Evolutionary conservation across 2,888 invertebrate genomes (phyloP).

Genomic region (Ophraella communa): DNA sequence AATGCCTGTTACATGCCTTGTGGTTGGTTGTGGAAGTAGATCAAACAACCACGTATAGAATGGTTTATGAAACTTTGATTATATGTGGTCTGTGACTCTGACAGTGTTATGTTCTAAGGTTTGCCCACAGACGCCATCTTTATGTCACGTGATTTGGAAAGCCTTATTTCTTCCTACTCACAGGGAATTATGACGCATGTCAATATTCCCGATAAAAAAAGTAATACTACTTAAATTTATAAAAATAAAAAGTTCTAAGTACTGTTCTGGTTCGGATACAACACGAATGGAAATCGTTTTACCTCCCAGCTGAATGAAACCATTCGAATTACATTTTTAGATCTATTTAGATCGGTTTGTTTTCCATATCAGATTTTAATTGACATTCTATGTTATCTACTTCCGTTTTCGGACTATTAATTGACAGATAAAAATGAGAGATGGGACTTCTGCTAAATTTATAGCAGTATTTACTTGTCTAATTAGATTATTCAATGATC

Average conservation of each 20-base stretch:
- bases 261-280: not conserved
- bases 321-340: constrained; percentile 11
- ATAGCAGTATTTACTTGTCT: not conserved
- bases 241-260: not conserved
- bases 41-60: too few species aligned
- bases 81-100: too few species aligned
- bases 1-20: too few species aligned
- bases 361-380: constrained; percentile 16
- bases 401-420: constrained; percentile 15
- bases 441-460: constrained; percentile 1
- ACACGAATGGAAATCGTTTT: not conserved
- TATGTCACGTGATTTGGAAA: too few species aligned
- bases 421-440: constrained; percentile 22
- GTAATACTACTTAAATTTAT: too few species aligned
- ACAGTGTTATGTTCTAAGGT: too few species aligned
- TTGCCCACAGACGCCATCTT: too few species aligned
- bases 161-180: too few species aligned
- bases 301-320: constrained; percentile 12
- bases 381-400: constrained; percentile 15
- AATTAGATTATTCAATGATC: not conserved
- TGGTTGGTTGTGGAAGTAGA: too few species aligned
- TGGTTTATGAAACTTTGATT: too few species aligned
- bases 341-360: constrained; percentile 8
- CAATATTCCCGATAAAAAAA: too few species aligned
- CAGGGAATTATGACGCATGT: too few species aligned